phyloP scores from a whole-genome alignment of 2,113 vertebrate genomes.

The Gnathonemus longibarbis region DNA sequence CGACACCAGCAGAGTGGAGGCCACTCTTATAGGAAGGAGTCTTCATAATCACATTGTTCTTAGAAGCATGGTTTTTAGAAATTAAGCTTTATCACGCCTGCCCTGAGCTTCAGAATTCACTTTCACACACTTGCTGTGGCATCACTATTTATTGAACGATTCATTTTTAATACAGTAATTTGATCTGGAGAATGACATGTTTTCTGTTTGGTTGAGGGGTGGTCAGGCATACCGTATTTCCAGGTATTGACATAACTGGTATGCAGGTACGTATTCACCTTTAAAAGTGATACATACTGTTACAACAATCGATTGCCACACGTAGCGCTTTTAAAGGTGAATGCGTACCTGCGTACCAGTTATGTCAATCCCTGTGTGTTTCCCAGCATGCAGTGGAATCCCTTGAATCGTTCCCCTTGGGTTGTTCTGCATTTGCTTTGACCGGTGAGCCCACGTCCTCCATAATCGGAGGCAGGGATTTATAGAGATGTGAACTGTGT shows the following conservation, averaged over 20 bases:
- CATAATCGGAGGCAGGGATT: background rate
- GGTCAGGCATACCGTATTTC: background rate
- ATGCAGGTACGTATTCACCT: too few relatives aligned
- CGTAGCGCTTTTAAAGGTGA: too few relatives aligned
- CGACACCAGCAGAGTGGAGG: background rate
- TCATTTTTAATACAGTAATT: background rate
- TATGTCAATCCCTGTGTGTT: background rate
- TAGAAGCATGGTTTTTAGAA: background rate
- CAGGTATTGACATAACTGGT: too few relatives aligned
- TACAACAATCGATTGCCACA: too few relatives aligned
- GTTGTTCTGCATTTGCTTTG: background rate
- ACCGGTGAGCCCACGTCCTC: background rate
- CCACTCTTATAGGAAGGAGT: background rate
- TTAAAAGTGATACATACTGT: too few relatives aligned
- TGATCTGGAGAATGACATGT: background rate
- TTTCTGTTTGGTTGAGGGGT: background rate
- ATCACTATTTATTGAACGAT: background rate
- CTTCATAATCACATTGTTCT: background rate
- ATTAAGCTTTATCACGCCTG: background rate
- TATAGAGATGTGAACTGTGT: background rate
- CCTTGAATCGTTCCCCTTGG: background rate
- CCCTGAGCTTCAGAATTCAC: conserved; percentile 27
- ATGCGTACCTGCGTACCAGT: too few relatives aligned
- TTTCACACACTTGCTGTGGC: background rate
- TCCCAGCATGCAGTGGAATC: background rate